Percentiles rank a stretch among this genome's conserved stretches.
These are phyloP conservation scores for Tenthredo notha DNA, from an alignment of 2,888 invertebrate genomes.

Conservation along the genomic window DNA sequence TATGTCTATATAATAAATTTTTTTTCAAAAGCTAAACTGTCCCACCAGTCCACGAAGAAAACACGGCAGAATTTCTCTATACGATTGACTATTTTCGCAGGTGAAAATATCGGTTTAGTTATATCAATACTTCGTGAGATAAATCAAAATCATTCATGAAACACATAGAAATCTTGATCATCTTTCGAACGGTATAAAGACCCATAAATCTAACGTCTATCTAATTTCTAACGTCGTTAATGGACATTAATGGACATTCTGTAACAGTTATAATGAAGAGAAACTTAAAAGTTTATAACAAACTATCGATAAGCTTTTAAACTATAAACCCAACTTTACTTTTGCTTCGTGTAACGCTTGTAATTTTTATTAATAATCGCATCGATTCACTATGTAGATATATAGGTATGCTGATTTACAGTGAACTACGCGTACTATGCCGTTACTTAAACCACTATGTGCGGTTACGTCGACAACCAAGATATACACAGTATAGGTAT, in stretches of 20 bases:
- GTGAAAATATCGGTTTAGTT: background rate
- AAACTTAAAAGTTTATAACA: background rate
- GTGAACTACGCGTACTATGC: background rate
- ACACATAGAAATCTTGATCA: background rate
- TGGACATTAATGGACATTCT: background rate
- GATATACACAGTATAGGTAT: background rate
- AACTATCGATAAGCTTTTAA: background rate
- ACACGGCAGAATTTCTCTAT: background rate
- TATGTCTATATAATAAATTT: too few relatives aligned
- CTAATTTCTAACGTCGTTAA: background rate
- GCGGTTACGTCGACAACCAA: background rate
- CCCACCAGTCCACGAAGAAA: background rate
- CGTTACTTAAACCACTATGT: background rate
- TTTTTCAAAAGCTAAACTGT: background rate
- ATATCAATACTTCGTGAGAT: background rate
- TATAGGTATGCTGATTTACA: background rate
- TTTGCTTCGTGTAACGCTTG: background rate
- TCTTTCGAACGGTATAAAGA: background rate
- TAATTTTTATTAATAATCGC: conserved; percentile 4
- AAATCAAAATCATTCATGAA: background rate
- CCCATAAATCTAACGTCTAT: background rate
- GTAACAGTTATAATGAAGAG: background rate
- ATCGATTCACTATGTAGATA: background rate
- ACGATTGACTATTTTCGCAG: background rate
- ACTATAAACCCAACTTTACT: background rate